These are phyloP conservation scores for Heteractis magnifica DNA, from an alignment of 92 coral and sea anemone species.

Conservation along the genomic window DNA sequence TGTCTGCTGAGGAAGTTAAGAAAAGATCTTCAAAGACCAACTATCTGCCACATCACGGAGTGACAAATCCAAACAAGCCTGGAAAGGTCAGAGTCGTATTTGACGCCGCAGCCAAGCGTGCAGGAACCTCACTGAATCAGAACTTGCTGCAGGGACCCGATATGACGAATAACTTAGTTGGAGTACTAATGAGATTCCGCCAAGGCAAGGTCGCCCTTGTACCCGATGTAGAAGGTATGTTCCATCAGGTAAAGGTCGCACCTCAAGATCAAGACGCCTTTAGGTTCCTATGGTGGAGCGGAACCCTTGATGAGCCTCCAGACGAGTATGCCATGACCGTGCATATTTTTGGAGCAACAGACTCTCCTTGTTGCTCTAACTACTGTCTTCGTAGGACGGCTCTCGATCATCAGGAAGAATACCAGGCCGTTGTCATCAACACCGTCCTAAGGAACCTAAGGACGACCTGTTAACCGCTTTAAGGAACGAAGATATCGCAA, in stretches of 20 bases:
- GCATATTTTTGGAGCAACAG: constrained; percentile 32
- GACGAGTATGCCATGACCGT: constrained; percentile 15
- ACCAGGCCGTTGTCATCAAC: neutral
- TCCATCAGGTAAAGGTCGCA: constrained; percentile 24
- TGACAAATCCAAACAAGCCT: neutral
- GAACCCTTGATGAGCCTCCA: constrained; percentile 1
- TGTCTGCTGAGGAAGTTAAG: neutral
- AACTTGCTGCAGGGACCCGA: constrained; percentile 27
- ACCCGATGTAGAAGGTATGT: constrained; percentile 32
- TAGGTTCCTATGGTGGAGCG: constrained; percentile 28
- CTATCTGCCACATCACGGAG: constrained; percentile 6
- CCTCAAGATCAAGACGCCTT: constrained; percentile 23
- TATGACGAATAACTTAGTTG: constrained; percentile 20
- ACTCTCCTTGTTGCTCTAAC: constrained; percentile 22
- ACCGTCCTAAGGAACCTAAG: constrained; percentile 12
- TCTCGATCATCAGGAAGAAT: constrained; percentile 3
- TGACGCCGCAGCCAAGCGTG: constrained; percentile 4
- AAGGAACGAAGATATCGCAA: constrained; percentile 2
- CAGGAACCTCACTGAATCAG: constrained; percentile 5
- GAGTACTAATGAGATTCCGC: constrained; percentile 36
- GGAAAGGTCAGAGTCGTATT: constrained; percentile 15
- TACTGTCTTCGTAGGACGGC: constrained; percentile 17
- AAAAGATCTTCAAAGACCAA: too few relatives aligned
- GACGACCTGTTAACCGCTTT: constrained; percentile 24
- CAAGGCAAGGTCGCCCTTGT: constrained; percentile 10